Evolutionary conservation across 1,140 invertebrate species (phyloP), one percentile per base, ranked within the genome.

Genomic region (Homarus americanus): DNA sequence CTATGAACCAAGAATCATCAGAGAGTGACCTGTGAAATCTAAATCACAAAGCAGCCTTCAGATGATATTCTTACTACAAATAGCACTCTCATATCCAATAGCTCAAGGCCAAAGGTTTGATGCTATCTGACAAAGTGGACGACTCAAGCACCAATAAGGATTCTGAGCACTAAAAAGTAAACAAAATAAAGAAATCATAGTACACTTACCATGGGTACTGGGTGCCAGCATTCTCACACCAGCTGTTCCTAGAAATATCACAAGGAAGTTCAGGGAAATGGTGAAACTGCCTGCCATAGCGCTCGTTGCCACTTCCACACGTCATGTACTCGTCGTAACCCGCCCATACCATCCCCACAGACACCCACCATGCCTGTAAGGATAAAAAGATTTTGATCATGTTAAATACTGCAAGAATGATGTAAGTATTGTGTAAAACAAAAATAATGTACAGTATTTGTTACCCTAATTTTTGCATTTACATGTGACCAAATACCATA

Each of bases 171-270:
- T n/a, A n/a, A n/a, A n/a, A n/a, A n/a, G n/a, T n/a, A n/a, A n/a
- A n/a, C n/a, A n/a, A n/a, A n/a, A n/a, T n/a, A n/a, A n/a, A n/a
- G n/a, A n/a, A n/a, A n/a, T n/a, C n/a, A n/a, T n/a, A n/a, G 32
- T 58, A 10, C 1, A 72, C 90, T 87, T 83, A 93, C 94, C 94
- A 94, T 44, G 94, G 94, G 89, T 94, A 94, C 24, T 93, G 92
- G 69, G 92, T 93, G 7, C 94, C 94, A 3, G 94, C 92, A 36
- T 73, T 84, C 38, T 87, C 92, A 82, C 94, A 94, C 89, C 92
- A 94, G 41, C 86, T 89, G 32, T 90, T 90, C 82, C 93, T 93
- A 36, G 66, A 90, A 92, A 94, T 93, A 69, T 94, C 93, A 78
- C 93, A 94, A 9, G 93, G 93, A 66, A 93, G 93, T 36, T 93